phyloP scores from a whole-genome alignment of 2,797 vertebrate species.

The Mormyrus proboscirostris region DNA sequence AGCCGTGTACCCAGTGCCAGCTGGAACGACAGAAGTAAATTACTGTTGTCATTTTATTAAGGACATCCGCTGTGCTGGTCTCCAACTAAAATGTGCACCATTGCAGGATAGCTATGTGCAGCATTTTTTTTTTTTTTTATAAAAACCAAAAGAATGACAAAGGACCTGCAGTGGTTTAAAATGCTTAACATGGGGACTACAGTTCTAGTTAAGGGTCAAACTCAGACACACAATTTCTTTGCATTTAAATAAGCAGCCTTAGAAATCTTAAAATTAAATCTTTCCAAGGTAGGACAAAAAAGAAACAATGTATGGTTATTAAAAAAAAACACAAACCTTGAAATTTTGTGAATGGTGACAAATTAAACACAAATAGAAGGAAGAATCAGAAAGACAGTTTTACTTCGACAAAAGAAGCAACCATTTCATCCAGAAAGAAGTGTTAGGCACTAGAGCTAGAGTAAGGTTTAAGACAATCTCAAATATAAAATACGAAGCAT shows the following conservation, averaged over 20 bases:
- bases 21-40: constrained; percentile 99
- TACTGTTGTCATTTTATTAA: constrained; percentile 99
- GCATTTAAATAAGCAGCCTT: not conserved
- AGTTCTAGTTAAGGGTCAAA: constrained; percentile 73
- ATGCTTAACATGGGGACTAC: constrained; percentile 67
- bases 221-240: constrained; percentile 65
- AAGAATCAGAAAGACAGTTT: not conserved
- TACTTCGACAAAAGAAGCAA: not conserved
- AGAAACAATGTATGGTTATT: not conserved
- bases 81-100: constrained; percentile 87
- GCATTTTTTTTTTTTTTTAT: constrained; percentile 54
- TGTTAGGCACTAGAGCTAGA: not conserved
- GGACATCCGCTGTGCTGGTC: constrained; percentile 90
- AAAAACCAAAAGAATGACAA: constrained; percentile 66
- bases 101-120: constrained; percentile 79
- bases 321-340: not conserved
- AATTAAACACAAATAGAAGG: not conserved
- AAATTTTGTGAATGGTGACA: not conserved
- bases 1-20: constrained; percentile 82
- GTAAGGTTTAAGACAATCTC: not conserved
- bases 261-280: not conserved
- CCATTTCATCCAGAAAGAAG: not conserved
- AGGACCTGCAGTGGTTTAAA: constrained; percentile 68
- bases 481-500: not conserved
- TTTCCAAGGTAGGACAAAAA: not conserved